Percentiles rank a stretch among this genome's conserved stretches.
phyloP scores from a whole-genome alignment of 2,888 invertebrate genomes.

The Ophion slaviceki region DNA sequence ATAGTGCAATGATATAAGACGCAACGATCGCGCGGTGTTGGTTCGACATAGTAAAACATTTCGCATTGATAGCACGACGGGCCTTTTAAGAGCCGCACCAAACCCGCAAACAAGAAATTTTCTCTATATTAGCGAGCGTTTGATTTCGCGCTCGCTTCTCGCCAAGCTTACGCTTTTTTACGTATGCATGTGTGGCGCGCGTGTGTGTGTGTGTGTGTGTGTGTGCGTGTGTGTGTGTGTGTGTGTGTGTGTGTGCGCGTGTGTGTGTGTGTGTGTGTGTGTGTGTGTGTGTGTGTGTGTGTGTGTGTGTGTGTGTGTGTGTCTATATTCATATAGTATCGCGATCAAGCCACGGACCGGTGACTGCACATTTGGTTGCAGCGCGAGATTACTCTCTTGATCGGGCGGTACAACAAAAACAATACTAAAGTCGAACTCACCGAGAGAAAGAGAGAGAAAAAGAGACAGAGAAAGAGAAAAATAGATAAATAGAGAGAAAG shows the following conservation, averaged over 20 bases:
- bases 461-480: background rate
- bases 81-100: slow-evolving; percentile 43
- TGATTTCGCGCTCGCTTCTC: slow-evolving; percentile 58
- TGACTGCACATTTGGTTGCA: slow-evolving; percentile 51
- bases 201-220: too few species aligned
- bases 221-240: background rate
- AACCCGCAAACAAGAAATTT: slow-evolving; percentile 56
- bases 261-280: background rate
- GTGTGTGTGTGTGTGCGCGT: background rate
- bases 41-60: slow-evolving; percentile 76
- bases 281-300: too few species aligned
- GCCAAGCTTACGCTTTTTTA: slow-evolving; percentile 25
- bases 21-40: slow-evolving; percentile 70
- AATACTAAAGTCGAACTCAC: slow-evolving; percentile 16
- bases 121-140: slow-evolving; percentile 57
- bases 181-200: background rate
- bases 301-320: background rate
- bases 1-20: slow-evolving; percentile 48
- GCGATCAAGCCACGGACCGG: slow-evolving; percentile 40
- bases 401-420: slow-evolving; percentile 47
- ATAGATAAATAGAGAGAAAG: slow-evolving; percentile 10
- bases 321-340: slow-evolving; percentile 6
- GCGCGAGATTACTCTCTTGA: slow-evolving; percentile 40
- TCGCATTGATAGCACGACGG: slow-evolving; percentile 73
- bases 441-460: background rate